phyloP scores from a whole-genome alignment of 2,888 invertebrate species.

The Chalcis sispes region DNA sequence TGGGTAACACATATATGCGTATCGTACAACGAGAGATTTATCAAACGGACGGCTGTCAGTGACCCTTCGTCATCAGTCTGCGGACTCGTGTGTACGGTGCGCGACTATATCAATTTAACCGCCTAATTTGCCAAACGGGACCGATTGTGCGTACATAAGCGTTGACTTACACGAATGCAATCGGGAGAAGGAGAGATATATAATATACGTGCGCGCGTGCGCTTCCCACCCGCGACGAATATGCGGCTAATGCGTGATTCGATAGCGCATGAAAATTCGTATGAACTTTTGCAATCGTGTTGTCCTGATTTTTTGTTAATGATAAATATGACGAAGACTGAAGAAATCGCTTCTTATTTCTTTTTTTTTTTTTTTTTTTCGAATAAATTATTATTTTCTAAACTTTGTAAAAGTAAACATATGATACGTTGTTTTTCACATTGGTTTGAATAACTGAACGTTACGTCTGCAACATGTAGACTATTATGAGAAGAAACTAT shows the following conservation, averaged over 20 bases:
- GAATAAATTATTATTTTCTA: no score
- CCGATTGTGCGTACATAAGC: slow-evolving; percentile 12
- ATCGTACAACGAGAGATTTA: slow-evolving; percentile 8
- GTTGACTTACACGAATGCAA: background rate
- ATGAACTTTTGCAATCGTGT: slow-evolving; percentile 2
- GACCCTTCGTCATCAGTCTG: slow-evolving; percentile 19
- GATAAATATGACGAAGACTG: background rate
- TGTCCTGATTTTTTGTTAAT: background rate
- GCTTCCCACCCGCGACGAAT: background rate
- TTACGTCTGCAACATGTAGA: no score
- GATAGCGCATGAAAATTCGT: slow-evolving; percentile 7
- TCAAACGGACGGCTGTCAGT: slow-evolving; percentile 42
- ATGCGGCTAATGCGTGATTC: background rate
- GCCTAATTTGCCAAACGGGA: slow-evolving; percentile 20
- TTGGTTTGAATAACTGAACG: no score
- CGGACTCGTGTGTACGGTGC: slow-evolving; percentile 14
- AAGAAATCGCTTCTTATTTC: background rate
- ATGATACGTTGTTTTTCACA: no score
- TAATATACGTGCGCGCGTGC: background rate
- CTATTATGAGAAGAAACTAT: no score
- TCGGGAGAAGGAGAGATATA: background rate
- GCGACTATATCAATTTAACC: slow-evolving; percentile 38
- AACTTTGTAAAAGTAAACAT: no score
- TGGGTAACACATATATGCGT: no score
- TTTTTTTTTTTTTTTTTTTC: no score